Base-by-base conservation (phyloP, 2,888 invertebrate species). In the Antheraea assamensis region DNA sequence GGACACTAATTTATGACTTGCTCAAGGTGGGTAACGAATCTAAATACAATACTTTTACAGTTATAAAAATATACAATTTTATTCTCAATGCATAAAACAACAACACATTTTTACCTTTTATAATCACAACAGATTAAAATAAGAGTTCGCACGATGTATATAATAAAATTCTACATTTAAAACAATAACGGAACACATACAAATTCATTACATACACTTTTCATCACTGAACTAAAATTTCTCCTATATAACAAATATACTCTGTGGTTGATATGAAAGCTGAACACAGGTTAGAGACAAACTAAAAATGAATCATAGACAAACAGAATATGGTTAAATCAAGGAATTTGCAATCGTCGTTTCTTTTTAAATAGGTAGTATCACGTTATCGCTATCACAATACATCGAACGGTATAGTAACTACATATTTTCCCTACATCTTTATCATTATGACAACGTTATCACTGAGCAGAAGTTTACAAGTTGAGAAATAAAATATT, bases 151-250 rank as follows among this genome's bases (percentile, higher is more conserved):
- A 78, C 74, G 77, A 76, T 77, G 75, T 79, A 82, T 79, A 75
- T 81, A 77, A 80, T 81, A 82, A 77, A 79, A 78, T 73, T 74
- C 79, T 81, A 83, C 82, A 87, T 86, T 84, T 83, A 82, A 75
- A 81, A 78, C 79, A 85, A 82, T 82, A 80, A 80, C 79, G 42
- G 79, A 82, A 78, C 81, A 78, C 78, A 77, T 72, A 82, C 72
- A 82, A 81, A 82, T 78, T 80, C 80, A 85, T 74, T 83, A 80
- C 82, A 86, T 73, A 74, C 42, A 42, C 42, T 42, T 73, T 76
- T 72, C 74, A 73, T 68, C 61, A 42, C 42, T 42, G 47, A 58
- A 7, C 13, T 24, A 58, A 58, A 58, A 58, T 58, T 24, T 58
- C n/a, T 58, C 21, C 13, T 24, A 24, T 21, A n/a, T 55, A 55